These are phyloP conservation scores for Thamnaconus septentrionalis DNA, from an alignment of 2,113 vertebrate species.

Conservation along the genomic window DNA sequence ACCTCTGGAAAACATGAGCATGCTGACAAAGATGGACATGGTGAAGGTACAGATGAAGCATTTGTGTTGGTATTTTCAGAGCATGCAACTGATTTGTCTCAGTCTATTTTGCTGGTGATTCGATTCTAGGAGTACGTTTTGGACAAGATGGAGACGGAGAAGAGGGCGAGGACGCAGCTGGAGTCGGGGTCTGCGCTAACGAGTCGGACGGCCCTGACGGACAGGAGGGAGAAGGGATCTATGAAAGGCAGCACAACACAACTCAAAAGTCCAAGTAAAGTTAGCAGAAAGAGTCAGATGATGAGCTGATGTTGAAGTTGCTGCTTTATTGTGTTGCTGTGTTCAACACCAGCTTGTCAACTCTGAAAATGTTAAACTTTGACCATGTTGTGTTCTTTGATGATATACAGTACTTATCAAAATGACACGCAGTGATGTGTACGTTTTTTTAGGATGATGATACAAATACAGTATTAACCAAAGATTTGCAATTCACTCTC, in stretches of 20 bases:
- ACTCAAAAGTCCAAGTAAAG: constrained; percentile 64
- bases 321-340: neutral
- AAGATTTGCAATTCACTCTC: too few relatives aligned
- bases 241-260: constrained; percentile 56
- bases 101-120: neutral
- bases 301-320: constrained; percentile 40
- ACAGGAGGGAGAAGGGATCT: constrained; percentile 37
- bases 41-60: constrained; percentile 69
- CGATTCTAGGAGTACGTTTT: constrained; percentile 76
- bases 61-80: neutral
- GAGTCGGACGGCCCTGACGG: constrained; percentile 27
- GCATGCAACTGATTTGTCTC: too few relatives aligned
- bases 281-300: constrained; percentile 47
- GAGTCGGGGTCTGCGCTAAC: constrained; percentile 34
- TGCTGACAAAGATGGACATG: constrained; percentile 70
- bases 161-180: constrained; percentile 50
- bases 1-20: constrained; percentile 48
- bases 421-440: too few relatives aligned
- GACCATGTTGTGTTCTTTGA: too few relatives aligned
- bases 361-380: too few relatives aligned
- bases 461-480: too few relatives aligned
- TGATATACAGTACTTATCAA: too few relatives aligned
- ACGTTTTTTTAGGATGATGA: too few relatives aligned
- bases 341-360: too few relatives aligned
- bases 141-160: constrained; percentile 68